Evolutionary conservation across 2,888 invertebrate species (phyloP), one percentile per base, ranked within the genome.

Genomic region (Erebia aethiops): DNA sequence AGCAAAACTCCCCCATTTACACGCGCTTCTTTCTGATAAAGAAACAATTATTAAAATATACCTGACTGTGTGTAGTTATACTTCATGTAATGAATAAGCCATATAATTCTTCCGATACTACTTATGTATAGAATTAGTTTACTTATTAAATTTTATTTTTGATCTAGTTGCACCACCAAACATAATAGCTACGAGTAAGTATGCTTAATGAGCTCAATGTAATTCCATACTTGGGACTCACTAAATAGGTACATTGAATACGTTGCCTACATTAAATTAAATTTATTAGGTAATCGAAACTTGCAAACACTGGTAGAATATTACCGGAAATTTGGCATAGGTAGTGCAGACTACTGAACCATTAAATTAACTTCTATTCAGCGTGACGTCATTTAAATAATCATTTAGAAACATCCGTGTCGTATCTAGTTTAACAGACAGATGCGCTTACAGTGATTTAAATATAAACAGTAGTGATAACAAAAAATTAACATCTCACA

Each of bases 321-420:
- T 67, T 68, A 65, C 68, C 68, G 70, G 70, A 70, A 70, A 61
- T 70, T 14, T 58, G 58, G 49, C 58, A 46, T 62, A 54, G n/a
- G 14, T 35, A 35, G 46, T 79, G 81, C 75, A 79, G 78, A 74
- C 79, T 82, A 83, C 71, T 79, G 78, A 83, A 87, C 83, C 84
- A 83, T 83, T 82, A 86, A 87, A 88, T 87, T 85, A 82, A 85
- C 84, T 77, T 70, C 66, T 58, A 69, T 71, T 69, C 71, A 71
- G 78, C 76, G 77, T 62, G 16, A 70, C 67, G 66, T 70, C 64
- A 58, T 46, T 57, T 26, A 72, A 57, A 16, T 61, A 67, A 61
- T 67, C 65, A 67, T 26, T 73, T 69, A 62, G 56, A 76, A 76
- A 79, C 77, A 73, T 80, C 78, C 81, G 79, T 77, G 73, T 80